Base-by-base conservation (phyloP, 2,113 vertebrate species). In the Galbula dea region DNA sequence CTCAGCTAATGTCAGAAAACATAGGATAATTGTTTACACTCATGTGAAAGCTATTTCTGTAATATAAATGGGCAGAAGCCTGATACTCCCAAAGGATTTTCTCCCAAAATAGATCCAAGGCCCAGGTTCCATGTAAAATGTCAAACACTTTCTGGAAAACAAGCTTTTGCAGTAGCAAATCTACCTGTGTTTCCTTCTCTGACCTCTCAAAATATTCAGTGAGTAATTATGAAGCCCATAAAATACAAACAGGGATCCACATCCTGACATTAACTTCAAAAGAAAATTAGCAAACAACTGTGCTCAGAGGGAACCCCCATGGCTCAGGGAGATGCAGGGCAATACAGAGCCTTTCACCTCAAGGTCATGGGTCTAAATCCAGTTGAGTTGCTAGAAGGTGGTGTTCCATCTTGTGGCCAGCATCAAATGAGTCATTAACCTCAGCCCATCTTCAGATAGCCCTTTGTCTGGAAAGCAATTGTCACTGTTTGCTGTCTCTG, bases 191-290 rank as follows among this genome's bases (percentile, higher is more conserved):
- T 96, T 94, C 94, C 91, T 88, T 92, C 59, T 77, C 39, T 37
- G 90, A 88, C 46, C 37, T 69, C 89, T 95, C 88, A 90, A 96
- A 96, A 91, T 92, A 95, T 90, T 96, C 94, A 95, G 66, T 46
- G 72, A 69, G 79, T 89, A 87, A 92, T 95, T 96, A 87, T 29
- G 62, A 94, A 91, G 78, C 83, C 94, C 94, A 78, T 87, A 91
- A 95, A 96, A 90, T 59, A 91, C 9, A 30, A 86, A 95, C 84
- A 74, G 93, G 84, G 79, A 96, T 90, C 61, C 83, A 96, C 65
- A 80, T 96, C 97, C 96, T 97, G 89, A 74, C 41, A 43, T 95
- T 95, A 95, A 97, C 85, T 95, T 96, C 95, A 96, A 97, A 97
- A 94, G 96, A 94, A 95, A 96, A 89, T 77, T 94, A 83, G 87